These are phyloP conservation scores for Sus scrofa DNA, from an alignment of 2,113 vertebrate species.

Conservation along the genomic window T2T-Sscrofa CM000817.6:54500001-54500500, in stretches of 20 bases:
- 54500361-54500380: too few relatives aligned
- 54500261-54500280: slow-evolving; percentile 4
- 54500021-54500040: not conserved
- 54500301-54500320: too few relatives aligned
- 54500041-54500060: not conserved
- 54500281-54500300: not conserved
- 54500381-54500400: too few relatives aligned
- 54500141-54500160: not conserved
- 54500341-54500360: too few relatives aligned
- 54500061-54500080: not conserved
- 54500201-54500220: not conserved
- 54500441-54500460: too few relatives aligned
- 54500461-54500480: too few relatives aligned
- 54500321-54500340: too few relatives aligned
- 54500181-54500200: not conserved
- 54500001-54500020: rapidly evolving
- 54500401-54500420: too few relatives aligned
- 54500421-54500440: too few relatives aligned
- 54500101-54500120: not conserved
- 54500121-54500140: not conserved
- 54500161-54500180: not conserved
- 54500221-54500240: not conserved
- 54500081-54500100: not conserved
- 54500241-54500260: not conserved
- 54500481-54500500: too few relatives aligned